A percentile compares a stretch with the other conserved stretches of the same genome.
These are phyloP conservation scores for Cryptoprocta ferox DNA, from an alignment of 2,797 vertebrate species.

Conservation along the genomic window DNA sequence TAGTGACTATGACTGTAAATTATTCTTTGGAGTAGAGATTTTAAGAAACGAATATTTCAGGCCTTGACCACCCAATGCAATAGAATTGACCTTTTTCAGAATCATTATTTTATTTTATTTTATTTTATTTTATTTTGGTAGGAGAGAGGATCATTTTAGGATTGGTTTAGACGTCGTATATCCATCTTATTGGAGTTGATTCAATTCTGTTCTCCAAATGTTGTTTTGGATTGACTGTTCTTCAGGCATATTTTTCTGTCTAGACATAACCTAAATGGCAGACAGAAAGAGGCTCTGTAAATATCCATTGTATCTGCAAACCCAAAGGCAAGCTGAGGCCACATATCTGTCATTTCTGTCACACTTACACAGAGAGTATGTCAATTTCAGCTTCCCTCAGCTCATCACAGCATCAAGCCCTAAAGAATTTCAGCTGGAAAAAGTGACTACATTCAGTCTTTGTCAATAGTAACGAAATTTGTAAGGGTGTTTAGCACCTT, in stretches of 20 bases:
- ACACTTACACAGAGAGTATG: not conserved
- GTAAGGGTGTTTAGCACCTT: not conserved
- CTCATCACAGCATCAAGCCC: not conserved
- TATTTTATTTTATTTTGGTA: not conserved
- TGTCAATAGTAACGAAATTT: not conserved
- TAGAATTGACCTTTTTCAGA: constrained; percentile 64
- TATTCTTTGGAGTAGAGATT: constrained; percentile 39
- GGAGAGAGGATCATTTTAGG: not conserved
- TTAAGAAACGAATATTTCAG: constrained; percentile 47
- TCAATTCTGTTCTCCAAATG: constrained; percentile 66
- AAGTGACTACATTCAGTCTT: not conserved
- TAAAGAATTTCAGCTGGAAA: not conserved
- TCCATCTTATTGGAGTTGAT: constrained; percentile 59
- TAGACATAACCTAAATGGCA: constrained; percentile 68
- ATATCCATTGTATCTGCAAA: constrained; percentile 59
- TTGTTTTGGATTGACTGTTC: constrained; percentile 41
- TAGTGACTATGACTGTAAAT: not conserved
- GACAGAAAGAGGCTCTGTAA: constrained; percentile 24
- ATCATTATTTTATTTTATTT: not conserved
- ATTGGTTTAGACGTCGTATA: constrained; percentile 44
- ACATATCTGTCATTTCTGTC: not conserved
- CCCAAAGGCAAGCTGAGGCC: not conserved
- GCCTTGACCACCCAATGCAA: not conserved
- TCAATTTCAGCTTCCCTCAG: not conserved
- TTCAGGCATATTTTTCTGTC: constrained; percentile 64